phyloP scores from a whole-genome alignment of 2,888 invertebrate species.

The Acanthosoma haemorrhoidale region DNA sequence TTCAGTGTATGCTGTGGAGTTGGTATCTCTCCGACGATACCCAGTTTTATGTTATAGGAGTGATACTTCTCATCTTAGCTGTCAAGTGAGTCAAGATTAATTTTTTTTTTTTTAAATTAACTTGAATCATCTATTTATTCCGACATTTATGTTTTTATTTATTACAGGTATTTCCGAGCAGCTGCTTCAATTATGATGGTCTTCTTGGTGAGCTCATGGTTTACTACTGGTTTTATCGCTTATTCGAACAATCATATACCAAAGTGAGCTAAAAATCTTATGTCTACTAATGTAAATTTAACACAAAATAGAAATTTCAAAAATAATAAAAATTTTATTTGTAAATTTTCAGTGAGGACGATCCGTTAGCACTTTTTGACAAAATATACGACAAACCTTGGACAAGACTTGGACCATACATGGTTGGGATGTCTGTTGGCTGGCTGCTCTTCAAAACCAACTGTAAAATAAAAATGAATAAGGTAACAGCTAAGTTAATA shows the following conservation, averaged over 20 bases:
- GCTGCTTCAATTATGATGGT: conserved; percentile 61
- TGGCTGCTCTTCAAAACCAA: conserved; percentile 79
- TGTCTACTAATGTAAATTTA: not conserved
- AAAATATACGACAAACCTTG: conserved; percentile 88
- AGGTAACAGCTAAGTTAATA: too few relatives aligned
- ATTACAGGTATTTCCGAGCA: conserved; percentile 65
- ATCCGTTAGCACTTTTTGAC: conserved; percentile 78
- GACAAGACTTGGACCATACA: conserved; percentile 77
- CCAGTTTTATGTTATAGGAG: conserved; percentile 78
- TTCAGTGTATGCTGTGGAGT: conserved; percentile 85
- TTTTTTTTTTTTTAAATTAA: not conserved
- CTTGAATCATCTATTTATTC: not conserved
- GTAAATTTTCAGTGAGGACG: conserved; percentile 54
- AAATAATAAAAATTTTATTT: not conserved
- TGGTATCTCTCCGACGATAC: conserved; percentile 86
- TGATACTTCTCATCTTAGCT: conserved; percentile 72
- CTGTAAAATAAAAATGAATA: conserved; percentile 68
- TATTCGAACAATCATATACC: conserved; percentile 75
- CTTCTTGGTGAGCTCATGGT: conserved; percentile 69
- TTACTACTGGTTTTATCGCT: conserved; percentile 75
- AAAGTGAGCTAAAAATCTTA: conserved; percentile 39
- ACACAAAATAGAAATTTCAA: not conserved
- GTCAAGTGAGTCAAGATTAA: conserved; percentile 50
- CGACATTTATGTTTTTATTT: not conserved
- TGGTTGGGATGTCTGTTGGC: conserved; percentile 80